phyloP scores from a whole-genome alignment of 2,888 invertebrate species.

The Drosophila paranaensis region DNA sequence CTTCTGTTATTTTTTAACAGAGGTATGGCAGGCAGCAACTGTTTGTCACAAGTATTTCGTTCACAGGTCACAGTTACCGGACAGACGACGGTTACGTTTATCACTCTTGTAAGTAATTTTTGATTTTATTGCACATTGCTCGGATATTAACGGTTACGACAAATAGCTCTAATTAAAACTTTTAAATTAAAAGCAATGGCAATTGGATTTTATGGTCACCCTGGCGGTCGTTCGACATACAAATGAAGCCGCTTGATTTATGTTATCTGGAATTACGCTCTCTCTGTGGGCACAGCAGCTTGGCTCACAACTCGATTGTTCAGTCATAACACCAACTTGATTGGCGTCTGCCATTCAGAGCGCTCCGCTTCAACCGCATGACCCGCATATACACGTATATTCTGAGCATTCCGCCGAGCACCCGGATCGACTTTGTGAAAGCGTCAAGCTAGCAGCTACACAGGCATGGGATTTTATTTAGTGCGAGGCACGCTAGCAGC shows the following conservation, averaged over 20 bases:
- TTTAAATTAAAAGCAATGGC: background rate
- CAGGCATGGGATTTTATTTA: conserved; percentile 32
- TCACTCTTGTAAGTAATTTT: background rate
- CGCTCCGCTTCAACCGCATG: background rate
- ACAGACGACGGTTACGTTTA: conserved; percentile 4
- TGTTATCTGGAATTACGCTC: conserved; percentile 45
- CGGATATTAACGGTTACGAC: background rate
- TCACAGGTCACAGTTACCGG: conserved; percentile 24
- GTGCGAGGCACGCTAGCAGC: conserved; percentile 3
- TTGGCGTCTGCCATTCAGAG: conserved; percentile 3
- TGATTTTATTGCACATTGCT: background rate
- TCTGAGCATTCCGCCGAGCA: conserved; percentile 7
- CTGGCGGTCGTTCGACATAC: background rate
- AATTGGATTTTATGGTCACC: conserved; percentile 2
- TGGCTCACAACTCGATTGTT: conserved; percentile 16
- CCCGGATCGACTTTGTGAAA: conserved; percentile 22
- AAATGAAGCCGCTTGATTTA: background rate
- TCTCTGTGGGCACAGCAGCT: conserved; percentile 15
- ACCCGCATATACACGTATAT: conserved; percentile 13
- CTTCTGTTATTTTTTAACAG: background rate
- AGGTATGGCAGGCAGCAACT: background rate
- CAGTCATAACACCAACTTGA: conserved; percentile 36
- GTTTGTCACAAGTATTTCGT: conserved; percentile 1
- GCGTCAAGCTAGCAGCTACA: background rate
- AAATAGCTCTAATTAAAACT: background rate